phyloP scores from a whole-genome alignment of 1,140 invertebrate genomes.

The Drosophila quadrilineata region DNA sequence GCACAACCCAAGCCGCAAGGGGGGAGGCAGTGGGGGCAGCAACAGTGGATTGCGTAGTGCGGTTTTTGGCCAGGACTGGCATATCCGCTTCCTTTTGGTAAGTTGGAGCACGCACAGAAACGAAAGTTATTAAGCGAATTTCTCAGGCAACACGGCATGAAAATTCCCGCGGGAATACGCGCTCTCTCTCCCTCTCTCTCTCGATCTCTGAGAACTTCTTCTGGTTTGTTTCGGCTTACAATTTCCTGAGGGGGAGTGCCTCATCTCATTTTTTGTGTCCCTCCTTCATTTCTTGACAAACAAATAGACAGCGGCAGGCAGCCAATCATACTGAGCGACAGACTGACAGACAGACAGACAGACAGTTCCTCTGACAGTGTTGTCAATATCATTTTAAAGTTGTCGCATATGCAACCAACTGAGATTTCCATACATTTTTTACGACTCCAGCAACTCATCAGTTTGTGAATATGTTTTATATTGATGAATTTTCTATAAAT shows the following conservation, averaged over 20 bases:
- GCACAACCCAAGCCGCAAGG: not conserved
- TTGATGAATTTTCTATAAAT: not conserved
- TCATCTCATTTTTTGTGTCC: slow-evolving; percentile 44
- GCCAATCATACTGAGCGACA: slow-evolving; percentile 1
- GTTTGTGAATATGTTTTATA: slow-evolving; percentile 25
- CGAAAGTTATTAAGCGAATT: slow-evolving; percentile 78
- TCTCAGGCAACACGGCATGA: slow-evolving; percentile 67
- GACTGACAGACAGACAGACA: slow-evolving; percentile 4
- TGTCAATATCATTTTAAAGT: slow-evolving; percentile 74
- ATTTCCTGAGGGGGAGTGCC: slow-evolving; percentile 39
- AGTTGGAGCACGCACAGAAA: slow-evolving; percentile 12
- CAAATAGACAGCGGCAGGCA: not conserved
- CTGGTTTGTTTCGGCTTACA: slow-evolving; percentile 35
- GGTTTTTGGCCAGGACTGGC: not conserved
- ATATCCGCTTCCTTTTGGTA: slow-evolving; percentile 20
- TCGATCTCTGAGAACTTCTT: slow-evolving; percentile 37
- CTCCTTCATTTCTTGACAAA: slow-evolving; percentile 20
- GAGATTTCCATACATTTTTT: slow-evolving; percentile 32
- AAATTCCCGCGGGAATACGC: slow-evolving; percentile 69
- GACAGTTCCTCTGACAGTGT: slow-evolving; percentile 61
- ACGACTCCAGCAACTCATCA: not conserved
- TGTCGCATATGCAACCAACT: slow-evolving; percentile 65
- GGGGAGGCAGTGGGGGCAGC: not conserved
- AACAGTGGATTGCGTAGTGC: not conserved
- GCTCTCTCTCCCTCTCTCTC: slow-evolving; percentile 20